phyloP scores from a whole-genome alignment of 1,140 invertebrate genomes.

The Habropoda laboriosa region DNA sequence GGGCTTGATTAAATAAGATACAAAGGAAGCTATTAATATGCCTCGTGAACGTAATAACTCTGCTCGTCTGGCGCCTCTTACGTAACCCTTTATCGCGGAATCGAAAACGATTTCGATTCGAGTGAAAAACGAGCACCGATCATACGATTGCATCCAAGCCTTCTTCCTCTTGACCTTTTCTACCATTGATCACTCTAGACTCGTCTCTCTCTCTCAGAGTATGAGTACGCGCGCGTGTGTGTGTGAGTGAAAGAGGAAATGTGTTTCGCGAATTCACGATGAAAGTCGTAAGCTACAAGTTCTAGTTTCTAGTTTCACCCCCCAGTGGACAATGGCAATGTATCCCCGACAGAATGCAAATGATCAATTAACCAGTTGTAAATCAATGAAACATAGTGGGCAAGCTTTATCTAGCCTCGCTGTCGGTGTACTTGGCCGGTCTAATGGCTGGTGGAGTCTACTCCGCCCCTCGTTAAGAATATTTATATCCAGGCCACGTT shows the following conservation, averaged over 20 bases:
- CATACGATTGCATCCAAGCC: constrained; percentile 3
- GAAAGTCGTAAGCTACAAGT: constrained; percentile 36
- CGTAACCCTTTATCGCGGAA: constrained; percentile 18
- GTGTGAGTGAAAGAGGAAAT: too few species aligned
- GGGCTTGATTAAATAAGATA: constrained; percentile 33
- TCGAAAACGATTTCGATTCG: neutral
- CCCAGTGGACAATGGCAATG: too few species aligned
- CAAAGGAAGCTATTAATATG: neutral
- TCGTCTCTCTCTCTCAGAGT: too few species aligned
- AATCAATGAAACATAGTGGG: constrained; percentile 69
- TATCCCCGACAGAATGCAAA: constrained; percentile 73
- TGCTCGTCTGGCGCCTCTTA: neutral
- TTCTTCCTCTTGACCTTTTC: constrained; percentile 43
- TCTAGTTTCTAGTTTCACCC: constrained; percentile 52
- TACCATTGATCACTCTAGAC: constrained; percentile 53
- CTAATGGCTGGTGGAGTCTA: constrained; percentile 54
- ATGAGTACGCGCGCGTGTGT: too few species aligned
- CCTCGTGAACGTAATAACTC: neutral
- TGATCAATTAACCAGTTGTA: constrained; percentile 79
- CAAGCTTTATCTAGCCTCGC: constrained; percentile 60
- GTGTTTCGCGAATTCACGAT: constrained; percentile 39
- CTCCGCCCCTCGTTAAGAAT: constrained; percentile 53
- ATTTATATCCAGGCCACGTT: constrained; percentile 76
- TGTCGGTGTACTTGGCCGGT: constrained; percentile 19
- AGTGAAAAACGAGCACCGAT: constrained; percentile 12